Percentiles rank a stretch among this genome's conserved stretches.
Conservation (phyloP, 1,140 invertebrate genomes). For the Zaprionus inermis region DNA sequence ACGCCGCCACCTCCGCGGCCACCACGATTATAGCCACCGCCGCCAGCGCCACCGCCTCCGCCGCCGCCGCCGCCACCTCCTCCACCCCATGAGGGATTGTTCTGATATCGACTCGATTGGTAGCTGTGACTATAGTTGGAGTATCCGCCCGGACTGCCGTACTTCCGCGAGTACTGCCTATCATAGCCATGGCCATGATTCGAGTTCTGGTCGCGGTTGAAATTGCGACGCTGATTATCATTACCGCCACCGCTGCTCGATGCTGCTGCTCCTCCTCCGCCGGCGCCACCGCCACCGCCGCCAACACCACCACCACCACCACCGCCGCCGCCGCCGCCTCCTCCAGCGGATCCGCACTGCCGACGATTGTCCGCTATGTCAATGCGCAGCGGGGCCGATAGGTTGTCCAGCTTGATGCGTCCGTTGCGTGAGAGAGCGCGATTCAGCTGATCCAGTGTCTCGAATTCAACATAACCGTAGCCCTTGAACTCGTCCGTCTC, state of each 20-base stretch:
- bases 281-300: constrained; percentile 20
- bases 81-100: constrained; percentile 45
- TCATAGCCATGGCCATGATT: constrained; percentile 38
- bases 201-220: constrained; percentile 53
- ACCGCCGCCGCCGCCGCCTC: constrained; percentile 18
- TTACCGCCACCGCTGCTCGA: constrained; percentile 10
- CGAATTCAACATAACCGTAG: constrained; percentile 98
- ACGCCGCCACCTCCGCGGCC: constrained; percentile 9
- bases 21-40: constrained; percentile 23
- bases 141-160: constrained; percentile 5
- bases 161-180: constrained; percentile 31
- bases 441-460: constrained; percentile 90
- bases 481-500: constrained; percentile 98
- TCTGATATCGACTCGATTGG: not conserved
- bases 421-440: constrained; percentile 92
- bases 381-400: constrained; percentile 88
- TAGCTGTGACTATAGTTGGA: constrained; percentile 24
- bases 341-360: not conserved
- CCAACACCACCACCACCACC: constrained; percentile 81
- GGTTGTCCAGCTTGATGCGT: constrained; percentile 88
- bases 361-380: constrained; percentile 94
- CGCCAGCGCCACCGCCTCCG: not conserved
- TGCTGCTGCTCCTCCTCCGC: constrained; percentile 4
- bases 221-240: constrained; percentile 55
- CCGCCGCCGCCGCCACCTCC: constrained; percentile 18